Percentiles rank a stretch among this genome's conserved stretches.
Conservation (phyloP, 2,888 invertebrate genomes). For the Chorisops tibialis region DNA sequence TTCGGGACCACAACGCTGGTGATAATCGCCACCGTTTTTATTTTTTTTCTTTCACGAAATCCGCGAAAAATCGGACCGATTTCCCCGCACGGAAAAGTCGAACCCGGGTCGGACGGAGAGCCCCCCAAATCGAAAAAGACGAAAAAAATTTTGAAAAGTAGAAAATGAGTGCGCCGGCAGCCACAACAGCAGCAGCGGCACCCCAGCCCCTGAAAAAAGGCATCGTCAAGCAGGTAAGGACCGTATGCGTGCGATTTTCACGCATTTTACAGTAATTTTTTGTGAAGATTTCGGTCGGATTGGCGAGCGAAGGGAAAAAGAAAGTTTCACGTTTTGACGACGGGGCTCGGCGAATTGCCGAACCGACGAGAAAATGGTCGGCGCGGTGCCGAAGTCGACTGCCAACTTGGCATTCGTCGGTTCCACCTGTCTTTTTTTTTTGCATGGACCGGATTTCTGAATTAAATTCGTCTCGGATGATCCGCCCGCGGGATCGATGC, state of each 20-base stretch:
- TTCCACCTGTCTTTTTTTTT: neutral
- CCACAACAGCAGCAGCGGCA: constrained; percentile 42
- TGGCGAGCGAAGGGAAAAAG: neutral
- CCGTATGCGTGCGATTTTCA: neutral
- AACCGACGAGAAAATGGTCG: neutral
- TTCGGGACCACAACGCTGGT: constrained; percentile 7
- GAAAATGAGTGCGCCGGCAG: constrained; percentile 41
- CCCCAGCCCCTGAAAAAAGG: constrained; percentile 44
- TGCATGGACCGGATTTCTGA: constrained; percentile 7
- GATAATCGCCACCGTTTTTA: neutral
- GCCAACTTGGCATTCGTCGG: constrained; percentile 22
- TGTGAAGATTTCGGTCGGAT: neutral
- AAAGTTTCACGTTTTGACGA: constrained; percentile 17
- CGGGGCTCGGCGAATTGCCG: constrained; percentile 6
- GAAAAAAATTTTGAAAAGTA: neutral
- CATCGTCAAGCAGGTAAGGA: constrained; percentile 51
- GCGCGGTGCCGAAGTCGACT: neutral
- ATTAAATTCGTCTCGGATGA: neutral
- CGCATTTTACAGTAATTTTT: neutral
- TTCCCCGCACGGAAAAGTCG: too few species aligned
- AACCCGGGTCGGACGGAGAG: constrained; percentile 2
- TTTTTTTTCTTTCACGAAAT: too few species aligned
- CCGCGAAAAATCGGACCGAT: too few species aligned
- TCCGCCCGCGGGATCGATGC: neutral
- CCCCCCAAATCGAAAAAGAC: neutral